Evolutionary conservation across 2,797 vertebrate species (phyloP).

Genomic region (Sebastes taczanowskii): DNA sequence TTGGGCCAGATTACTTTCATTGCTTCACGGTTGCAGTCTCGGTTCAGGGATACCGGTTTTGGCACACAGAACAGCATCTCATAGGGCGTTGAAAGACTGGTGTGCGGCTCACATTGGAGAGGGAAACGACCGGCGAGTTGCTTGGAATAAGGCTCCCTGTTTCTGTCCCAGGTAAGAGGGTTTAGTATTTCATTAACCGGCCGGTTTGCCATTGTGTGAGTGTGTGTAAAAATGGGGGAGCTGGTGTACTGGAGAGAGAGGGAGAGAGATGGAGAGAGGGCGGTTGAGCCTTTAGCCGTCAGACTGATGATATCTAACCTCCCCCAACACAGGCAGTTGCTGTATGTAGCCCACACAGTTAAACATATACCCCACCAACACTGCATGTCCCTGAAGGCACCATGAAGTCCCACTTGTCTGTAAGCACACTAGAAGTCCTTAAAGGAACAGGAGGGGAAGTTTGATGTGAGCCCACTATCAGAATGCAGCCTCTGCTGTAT

Average conservation of each 20-base stretch:
- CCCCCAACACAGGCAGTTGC: slow-evolving; percentile 26
- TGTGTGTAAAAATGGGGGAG: neutral
- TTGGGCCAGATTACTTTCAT: neutral
- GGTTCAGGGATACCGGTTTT: slow-evolving; percentile 23
- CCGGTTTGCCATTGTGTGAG: slow-evolving; percentile 57
- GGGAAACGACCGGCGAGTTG: slow-evolving; percentile 55
- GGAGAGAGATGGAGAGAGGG: slow-evolving; percentile 5
- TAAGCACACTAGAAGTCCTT: slow-evolving; percentile 1
- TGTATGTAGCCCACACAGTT: slow-evolving; percentile 31
- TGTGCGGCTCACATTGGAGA: slow-evolving; percentile 57
- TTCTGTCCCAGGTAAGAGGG: slow-evolving; percentile 80
- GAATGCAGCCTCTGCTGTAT: neutral
- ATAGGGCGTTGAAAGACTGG: slow-evolving; percentile 59
- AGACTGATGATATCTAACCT: slow-evolving; percentile 35
- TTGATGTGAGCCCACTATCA: neutral
- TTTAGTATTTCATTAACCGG: slow-evolving; percentile 64
- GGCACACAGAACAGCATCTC: slow-evolving; percentile 13
- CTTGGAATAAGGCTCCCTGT: slow-evolving; percentile 74
- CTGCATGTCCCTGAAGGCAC: slow-evolving; percentile 25
- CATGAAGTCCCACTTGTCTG: slow-evolving; percentile 9
- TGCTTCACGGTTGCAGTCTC: slow-evolving; percentile 33
- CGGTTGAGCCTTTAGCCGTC: slow-evolving; percentile 34
- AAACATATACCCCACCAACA: slow-evolving; percentile 14
- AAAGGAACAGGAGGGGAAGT: slow-evolving; percentile 6
- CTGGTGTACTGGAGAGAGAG: slow-evolving; percentile 7